phyloP scores from a whole-genome alignment of 2,113 vertebrate species.

The Sus scrofa region T2T-Sscrofa CM000824.6:95444001-95444500 shows the following conservation, averaged over 20 bases:
- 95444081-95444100: not conserved
- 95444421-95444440: not conserved
- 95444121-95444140: not conserved
- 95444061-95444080: not conserved
- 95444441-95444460: not conserved
- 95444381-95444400: not conserved
- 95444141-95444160: not conserved
- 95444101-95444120: not conserved
- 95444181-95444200: not conserved
- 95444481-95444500: not conserved
- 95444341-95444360: not conserved
- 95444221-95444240: not conserved
- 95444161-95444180: too few species aligned
- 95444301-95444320: not conserved
- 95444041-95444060: not conserved
- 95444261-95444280: not conserved
- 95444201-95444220: too few species aligned
- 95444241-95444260: not conserved
- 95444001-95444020: not conserved
- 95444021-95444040: not conserved
- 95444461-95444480: not conserved
- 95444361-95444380: not conserved
- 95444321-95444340: not conserved
- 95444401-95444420: not conserved
- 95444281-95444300: not conserved